Percentiles rank a stretch among this genome's conserved stretches.
Evolutionary conservation across 2,113 vertebrate genomes (phyloP).

Genomic region (Herpetotheres cachinnans): DNA sequence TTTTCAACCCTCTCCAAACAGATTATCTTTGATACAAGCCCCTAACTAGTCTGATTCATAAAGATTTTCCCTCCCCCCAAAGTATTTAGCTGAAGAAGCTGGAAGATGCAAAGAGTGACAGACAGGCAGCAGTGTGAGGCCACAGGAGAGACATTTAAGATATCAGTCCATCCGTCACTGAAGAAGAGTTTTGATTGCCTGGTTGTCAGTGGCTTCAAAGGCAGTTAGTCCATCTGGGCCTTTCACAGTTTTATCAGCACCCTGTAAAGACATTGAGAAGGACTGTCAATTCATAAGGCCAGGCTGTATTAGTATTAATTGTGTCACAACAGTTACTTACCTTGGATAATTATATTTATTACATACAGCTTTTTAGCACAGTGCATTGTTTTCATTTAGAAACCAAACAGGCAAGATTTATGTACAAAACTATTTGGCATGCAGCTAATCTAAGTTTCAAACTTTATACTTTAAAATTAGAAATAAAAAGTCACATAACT

Average conservation of each 20-base stretch:
- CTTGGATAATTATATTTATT: background rate
- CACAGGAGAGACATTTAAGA: slow-evolving; percentile 76
- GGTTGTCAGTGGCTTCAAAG: slow-evolving; percentile 85
- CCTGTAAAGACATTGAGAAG: slow-evolving; percentile 76
- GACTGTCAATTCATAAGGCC: background rate
- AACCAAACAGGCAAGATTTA: background rate
- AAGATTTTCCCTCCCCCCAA: slow-evolving; percentile 70
- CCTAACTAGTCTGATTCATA: slow-evolving; percentile 67
- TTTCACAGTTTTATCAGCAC: slow-evolving; percentile 89
- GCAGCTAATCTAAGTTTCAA: background rate
- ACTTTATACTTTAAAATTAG: background rate
- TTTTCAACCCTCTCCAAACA: slow-evolving; percentile 45
- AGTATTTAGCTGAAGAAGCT: slow-evolving; percentile 81
- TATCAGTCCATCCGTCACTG: slow-evolving; percentile 86
- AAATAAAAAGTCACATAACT: background rate
- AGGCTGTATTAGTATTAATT: background rate
- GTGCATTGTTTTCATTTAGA: background rate
- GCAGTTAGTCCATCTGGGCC: slow-evolving; percentile 84
- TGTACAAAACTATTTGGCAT: background rate
- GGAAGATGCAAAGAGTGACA: slow-evolving; percentile 82
- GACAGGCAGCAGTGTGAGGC: slow-evolving; percentile 87
- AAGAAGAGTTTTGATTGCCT: slow-evolving; percentile 89
- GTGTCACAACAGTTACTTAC: background rate
- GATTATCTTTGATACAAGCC: slow-evolving; percentile 40
- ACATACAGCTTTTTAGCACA: background rate